Evolutionary conservation across 2,113 vertebrate genomes (phyloP), one percentile per base, ranked within the genome.

Genomic region (Lynx canadensis): DNA sequence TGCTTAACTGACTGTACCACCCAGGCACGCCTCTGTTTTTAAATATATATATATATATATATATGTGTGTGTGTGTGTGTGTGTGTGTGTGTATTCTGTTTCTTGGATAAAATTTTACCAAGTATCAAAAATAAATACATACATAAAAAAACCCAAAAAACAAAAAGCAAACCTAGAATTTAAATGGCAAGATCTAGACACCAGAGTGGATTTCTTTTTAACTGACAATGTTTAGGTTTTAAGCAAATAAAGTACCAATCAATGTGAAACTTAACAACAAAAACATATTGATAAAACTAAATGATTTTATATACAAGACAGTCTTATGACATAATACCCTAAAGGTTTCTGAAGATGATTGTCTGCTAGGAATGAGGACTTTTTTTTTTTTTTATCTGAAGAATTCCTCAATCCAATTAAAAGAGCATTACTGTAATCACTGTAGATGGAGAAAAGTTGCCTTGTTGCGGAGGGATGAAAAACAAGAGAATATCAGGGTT

Each of bases 201-300:
- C 84, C 76, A 94, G 74, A 92, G 50, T 96, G 76, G 78, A 66
- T 97, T 96, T 97, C 83, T 97, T 97, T 79, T 96, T 60, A 97
- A 94, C 90, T 97, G 96, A 97, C 84, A 78, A 81, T 97, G 96
- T 98, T 96, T 97, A 97, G 96, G 89, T 97, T 97, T 97, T 97
- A 97, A 92, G 94, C 71, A 94, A 98, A 98, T 98, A 98, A 98
- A 98, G 38, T 96, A 96, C 85, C 92, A 71, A 83, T 97, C 95
- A 97, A 97, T 97, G 91, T 97, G 92, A 98, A 98, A 96, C 81
- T 95, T n/a, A 88, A 80, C 97, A 60, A 87, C 91, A 97, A 74
- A 97, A 91, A 90, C 80, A 14, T 50, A 50, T 14, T 63, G 41
- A 73, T 60, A 83, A 83, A 60, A 73, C 1, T 6, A 65, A 85